Evolutionary conservation across 2,797 vertebrate genomes (phyloP).

Genomic region (Arremon brunneinucha): DNA sequence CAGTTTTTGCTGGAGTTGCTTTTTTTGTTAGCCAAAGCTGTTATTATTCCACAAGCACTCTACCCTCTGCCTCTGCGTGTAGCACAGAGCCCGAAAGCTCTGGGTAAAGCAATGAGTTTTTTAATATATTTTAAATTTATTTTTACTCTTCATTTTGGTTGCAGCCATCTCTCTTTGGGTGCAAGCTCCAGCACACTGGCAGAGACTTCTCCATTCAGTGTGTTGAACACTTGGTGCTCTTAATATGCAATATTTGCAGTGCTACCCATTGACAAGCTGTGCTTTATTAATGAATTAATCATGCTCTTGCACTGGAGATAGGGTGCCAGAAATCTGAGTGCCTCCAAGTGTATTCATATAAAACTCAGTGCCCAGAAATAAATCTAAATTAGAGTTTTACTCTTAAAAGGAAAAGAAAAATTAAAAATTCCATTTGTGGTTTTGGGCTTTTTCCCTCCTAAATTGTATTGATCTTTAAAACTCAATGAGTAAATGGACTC

Average conservation of each 20-base stretch:
- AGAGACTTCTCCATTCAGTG: not conserved
- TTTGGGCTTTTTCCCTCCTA: not conserved
- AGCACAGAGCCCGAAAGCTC: not conserved
- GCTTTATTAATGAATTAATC: slow-evolving; percentile 49
- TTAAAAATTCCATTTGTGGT: not conserved
- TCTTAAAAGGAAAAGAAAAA: not conserved
- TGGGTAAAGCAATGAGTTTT: not conserved
- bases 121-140: not conserved
- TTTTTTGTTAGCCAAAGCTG: not conserved
- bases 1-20: slow-evolving; percentile 27
- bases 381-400: not conserved
- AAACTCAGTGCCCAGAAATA: not conserved
- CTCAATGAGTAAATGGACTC: not conserved
- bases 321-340: not conserved
- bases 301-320: not conserved
- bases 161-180: not conserved
- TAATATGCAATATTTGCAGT: not conserved
- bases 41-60: not conserved
- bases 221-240: not conserved
- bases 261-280: not conserved
- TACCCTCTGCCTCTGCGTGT: not conserved
- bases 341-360: not conserved
- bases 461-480: not conserved
- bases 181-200: not conserved
- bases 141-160: not conserved